Evolutionary conservation across 2,888 invertebrate species (phyloP), one percentile per base, ranked within the genome.

Genomic region (Drosophila setosimentum): DNA sequence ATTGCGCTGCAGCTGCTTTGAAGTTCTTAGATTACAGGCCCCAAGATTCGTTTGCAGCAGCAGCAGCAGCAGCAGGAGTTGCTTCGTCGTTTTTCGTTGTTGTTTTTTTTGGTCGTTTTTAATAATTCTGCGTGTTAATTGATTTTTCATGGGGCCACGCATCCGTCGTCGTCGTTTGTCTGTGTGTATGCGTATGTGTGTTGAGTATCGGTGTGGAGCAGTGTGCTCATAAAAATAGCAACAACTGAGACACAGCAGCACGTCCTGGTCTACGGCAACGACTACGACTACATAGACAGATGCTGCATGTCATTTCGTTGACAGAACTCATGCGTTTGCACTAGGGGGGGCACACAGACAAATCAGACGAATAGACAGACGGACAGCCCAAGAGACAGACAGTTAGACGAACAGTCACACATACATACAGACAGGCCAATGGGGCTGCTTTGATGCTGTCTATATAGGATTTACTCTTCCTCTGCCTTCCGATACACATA

Each of bases 51-150:
- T 64, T 54, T 35, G 35, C 21, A n/a, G 49, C 60, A 45, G 51
- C 67, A 55, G n/a, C n/a, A 49, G 45, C 55, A 35, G 51, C 67
- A 55, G 61, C 54, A 61, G 57, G 61, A 57, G 63, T 76, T 55
- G 62, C 55, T 62, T 65, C 53, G 58, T 55, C 40, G 45, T 59
- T 30, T 55, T 60, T 62, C 63, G 63, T 73, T 71, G 27, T 68
- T 74, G 65, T 61, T 61, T 76, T 77, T 76, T 77, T 81, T 82
- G 63, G 89, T 83, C 81, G 81, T 82, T 88, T 82, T 86, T 90
- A 86, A 86, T 87, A 90, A 82, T 87, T 87, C 79, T 76, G 87
- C 86, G 90, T 87, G 90, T 89, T 90, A 89, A 89, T 89, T 90
- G 89, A 89, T 90, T 90, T 85, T 90, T 87, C 85, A 85, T 87